Evolutionary conservation across 2,797 vertebrate genomes (phyloP), one percentile per base, ranked within the genome.

Genomic region (Melopsittacus undulatus): DNA sequence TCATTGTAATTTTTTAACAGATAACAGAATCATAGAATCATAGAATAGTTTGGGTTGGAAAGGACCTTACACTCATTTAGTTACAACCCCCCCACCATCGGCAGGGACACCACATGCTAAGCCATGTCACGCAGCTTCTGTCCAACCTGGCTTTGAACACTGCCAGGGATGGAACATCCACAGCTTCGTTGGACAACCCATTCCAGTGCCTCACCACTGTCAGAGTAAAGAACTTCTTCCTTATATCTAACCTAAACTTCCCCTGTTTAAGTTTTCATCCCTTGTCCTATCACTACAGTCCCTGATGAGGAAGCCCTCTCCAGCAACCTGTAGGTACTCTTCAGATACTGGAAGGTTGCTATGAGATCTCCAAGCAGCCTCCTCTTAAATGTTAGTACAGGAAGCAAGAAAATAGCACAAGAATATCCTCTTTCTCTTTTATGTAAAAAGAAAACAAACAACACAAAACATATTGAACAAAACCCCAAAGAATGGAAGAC

Each of bases 401-500:
- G 5, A 88, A 83, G 3, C 1, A 72, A 73, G 38, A 62, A n/a
- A 52, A 57, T 20, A 89, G 2, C 26, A 74, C 18, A 66, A 7
- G 26, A 83, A 16, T n/a, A 4, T 56, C 20, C 7, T 67, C 4
- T 74, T 1, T 30, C 18, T 83, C 6, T 21, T 52, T 73, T 22
- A 40, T 27, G 7, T 40, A 22, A 45, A 40, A 84, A 83, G n/a
- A n/a, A 79, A 27, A 5, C 3, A n/a, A n/a, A n/a, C 1, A 21
- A 7, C 54, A 8, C 8, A 68, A 61, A 87, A 23, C 3, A 66
- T 54, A 63, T 42, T 1, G 52, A 86, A 81, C 3, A 32, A 72
- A 76, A 6, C 1, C 4, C 11, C 2, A 34, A 2, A 49, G 23
- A 82, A 59, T 0, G 42, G 7, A 90, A 3, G 5, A 51, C 13